These are phyloP conservation scores for Volucella inflata DNA, from an alignment of 2,888 invertebrate species.

Conservation along the genomic window DNA sequence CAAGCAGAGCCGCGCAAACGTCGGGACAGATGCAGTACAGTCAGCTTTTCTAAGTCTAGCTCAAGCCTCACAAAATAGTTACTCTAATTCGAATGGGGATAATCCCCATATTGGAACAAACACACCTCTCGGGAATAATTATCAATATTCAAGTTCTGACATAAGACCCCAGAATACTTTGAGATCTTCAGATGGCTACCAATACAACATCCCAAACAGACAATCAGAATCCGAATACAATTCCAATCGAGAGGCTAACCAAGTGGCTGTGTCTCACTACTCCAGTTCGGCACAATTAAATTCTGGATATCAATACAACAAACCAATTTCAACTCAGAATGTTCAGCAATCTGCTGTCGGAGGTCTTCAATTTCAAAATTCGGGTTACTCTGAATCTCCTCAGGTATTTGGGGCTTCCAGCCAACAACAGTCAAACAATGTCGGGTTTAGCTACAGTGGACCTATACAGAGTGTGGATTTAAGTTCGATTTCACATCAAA, in stretches of 20 bases:
- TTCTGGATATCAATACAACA: constrained; percentile 22
- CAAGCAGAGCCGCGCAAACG: too few relatives aligned
- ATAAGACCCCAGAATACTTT: too few relatives aligned
- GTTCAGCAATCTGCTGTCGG: too few relatives aligned
- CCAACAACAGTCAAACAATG: background rate
- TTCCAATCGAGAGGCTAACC: background rate
- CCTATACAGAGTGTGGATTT: background rate
- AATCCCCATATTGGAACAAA: too few relatives aligned
- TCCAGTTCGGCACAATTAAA: background rate
- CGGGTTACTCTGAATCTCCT: background rate
- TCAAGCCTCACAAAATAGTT: background rate
- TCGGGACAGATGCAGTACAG: too few relatives aligned
- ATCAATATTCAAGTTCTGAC: too few relatives aligned
- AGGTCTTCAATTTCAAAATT: too few relatives aligned
- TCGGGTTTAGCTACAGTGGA: background rate
- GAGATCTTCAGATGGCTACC: too few relatives aligned
- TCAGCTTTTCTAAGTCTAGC: background rate
- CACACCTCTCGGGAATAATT: too few relatives aligned
- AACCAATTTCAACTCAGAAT: background rate
- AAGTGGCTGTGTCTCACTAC: constrained; percentile 24
- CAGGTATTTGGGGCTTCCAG: background rate
- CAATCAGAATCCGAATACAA: background rate
- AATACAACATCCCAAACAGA: background rate
- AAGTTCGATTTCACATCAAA: background rate
- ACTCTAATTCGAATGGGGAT: too few relatives aligned